Base-by-base conservation (phyloP, 1,140 invertebrate species). In the Sesamia nonagrioides region DNA sequence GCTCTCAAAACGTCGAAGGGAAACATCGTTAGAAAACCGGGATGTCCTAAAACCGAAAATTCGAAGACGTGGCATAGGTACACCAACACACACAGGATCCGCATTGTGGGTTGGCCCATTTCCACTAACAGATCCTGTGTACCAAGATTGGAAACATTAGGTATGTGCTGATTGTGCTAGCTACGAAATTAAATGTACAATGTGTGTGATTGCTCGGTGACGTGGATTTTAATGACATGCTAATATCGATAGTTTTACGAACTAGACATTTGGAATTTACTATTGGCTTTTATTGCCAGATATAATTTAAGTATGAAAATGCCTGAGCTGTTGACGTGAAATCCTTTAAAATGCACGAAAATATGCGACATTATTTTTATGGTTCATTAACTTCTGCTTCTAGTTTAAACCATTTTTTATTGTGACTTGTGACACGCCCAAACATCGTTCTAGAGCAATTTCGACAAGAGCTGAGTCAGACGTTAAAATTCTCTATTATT, bases 221-320 rank as follows among this genome's bases (percentile, higher is more conserved):
- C 27, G 27, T 27, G 27, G 37, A 60, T 37, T 75, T 76, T 76
- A 76, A 76, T 63, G 56, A 50, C 37, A 45, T 63, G 72, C 50
- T n/a, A 63, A 76, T 76, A 63, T 76, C 35, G 45, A 76, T 76
- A 63, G 33, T 76, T 63, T 18, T 76, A 63, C 56, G 37, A 76
- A 76, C 73, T 48, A 76, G 60, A 63, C 42, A 27, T 21, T n/a
- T 76, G 9, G 66, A 50, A 76, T 76, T 76, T 76, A 76, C 42
- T 60, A 13, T 37, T 76, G 42, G 56, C 1, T 76, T 76, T 76
- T 63, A 76, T 76, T 76, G 21, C 21, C 42, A 35, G 0, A 40
- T 58, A 76, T 76, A 76, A 76, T 76, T 76, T 52, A 63, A 21
- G 3, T 33, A 37, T 33, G 13, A 50, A 27, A 76, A 63, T 60